A percentile compares a stretch with the other conserved stretches of the same genome.
phyloP scores from a whole-genome alignment of 2,113 vertebrate species.

The Coregonus clupeaformis region DNA sequence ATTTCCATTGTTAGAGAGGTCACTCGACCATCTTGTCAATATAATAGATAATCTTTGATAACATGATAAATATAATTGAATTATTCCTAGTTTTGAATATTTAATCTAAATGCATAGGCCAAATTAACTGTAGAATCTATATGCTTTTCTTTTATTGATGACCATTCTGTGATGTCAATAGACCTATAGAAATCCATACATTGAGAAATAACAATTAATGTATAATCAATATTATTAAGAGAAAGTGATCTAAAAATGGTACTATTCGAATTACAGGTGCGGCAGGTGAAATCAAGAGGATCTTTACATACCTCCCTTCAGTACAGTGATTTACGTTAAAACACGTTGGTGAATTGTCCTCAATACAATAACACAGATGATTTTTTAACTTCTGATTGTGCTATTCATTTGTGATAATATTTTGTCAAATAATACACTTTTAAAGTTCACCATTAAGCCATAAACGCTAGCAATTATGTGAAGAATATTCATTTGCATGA shows the following conservation, averaged over 20 bases:
- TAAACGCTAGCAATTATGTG: slow-evolving; percentile 40
- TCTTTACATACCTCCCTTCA: slow-evolving; percentile 26
- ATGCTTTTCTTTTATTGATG: neutral
- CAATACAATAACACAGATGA: slow-evolving; percentile 45
- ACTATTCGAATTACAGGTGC: slow-evolving; percentile 23
- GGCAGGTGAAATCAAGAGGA: slow-evolving; percentile 22
- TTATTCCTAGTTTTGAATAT: neutral
- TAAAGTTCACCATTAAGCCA: slow-evolving; percentile 49
- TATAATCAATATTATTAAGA: slow-evolving; percentile 29
- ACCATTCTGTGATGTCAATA: neutral
- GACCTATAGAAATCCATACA: slow-evolving; percentile 15
- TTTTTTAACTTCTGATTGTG: slow-evolving; percentile 67
- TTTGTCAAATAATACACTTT: slow-evolving; percentile 49
- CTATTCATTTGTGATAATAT: slow-evolving; percentile 62
- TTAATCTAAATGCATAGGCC: slow-evolving; percentile 18
- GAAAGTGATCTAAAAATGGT: slow-evolving; percentile 21
- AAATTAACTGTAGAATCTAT: neutral
- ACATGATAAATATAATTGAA: neutral
- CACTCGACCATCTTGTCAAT: too few relatives aligned
- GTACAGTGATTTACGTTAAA: slow-evolving; percentile 32
- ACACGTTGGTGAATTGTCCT: slow-evolving; percentile 38
- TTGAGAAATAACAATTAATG: slow-evolving; percentile 11
- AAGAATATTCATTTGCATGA: slow-evolving; percentile 60
- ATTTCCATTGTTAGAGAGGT: too few relatives aligned
- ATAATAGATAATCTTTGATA: too few relatives aligned